Conservation (phyloP, 2,113 vertebrate genomes). For the Gymnorhina tibicen region DNA sequence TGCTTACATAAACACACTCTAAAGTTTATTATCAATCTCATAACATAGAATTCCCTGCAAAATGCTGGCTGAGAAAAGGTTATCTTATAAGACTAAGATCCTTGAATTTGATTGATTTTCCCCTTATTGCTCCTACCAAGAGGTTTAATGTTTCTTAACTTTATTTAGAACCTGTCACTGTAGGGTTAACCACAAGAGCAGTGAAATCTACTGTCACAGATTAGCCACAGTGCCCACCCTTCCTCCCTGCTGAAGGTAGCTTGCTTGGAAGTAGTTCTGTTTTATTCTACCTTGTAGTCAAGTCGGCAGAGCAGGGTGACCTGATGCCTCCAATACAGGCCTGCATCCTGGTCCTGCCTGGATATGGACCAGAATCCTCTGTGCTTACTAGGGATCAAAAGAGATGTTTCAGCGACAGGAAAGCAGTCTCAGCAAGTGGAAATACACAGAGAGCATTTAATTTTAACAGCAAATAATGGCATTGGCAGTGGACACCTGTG, state of each 20-base stretch:
- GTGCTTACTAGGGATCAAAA: background rate
- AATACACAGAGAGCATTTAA: background rate
- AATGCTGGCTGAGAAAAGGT: background rate
- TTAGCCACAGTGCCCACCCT: background rate
- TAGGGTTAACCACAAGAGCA: background rate
- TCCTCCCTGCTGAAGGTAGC: background rate
- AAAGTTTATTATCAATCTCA: background rate
- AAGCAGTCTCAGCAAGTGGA: background rate
- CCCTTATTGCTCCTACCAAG: background rate
- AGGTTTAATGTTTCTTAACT: background rate
- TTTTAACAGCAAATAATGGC: background rate
- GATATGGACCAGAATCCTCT: background rate
- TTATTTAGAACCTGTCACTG: background rate
- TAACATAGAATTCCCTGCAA: background rate
- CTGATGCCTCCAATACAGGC: background rate
- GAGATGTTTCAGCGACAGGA: background rate
- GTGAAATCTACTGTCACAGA: background rate
- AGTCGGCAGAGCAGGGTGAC: background rate
- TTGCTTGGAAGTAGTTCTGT: background rate
- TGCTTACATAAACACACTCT: background rate
- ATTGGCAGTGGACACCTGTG: background rate
- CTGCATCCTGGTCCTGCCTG: fast-evolving
- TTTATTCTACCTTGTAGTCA: background rate
- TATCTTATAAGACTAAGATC: background rate
- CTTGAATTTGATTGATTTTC: background rate